Evolutionary conservation across 2,113 vertebrate species (phyloP).

Genomic region (Bubo bubo): DNA sequence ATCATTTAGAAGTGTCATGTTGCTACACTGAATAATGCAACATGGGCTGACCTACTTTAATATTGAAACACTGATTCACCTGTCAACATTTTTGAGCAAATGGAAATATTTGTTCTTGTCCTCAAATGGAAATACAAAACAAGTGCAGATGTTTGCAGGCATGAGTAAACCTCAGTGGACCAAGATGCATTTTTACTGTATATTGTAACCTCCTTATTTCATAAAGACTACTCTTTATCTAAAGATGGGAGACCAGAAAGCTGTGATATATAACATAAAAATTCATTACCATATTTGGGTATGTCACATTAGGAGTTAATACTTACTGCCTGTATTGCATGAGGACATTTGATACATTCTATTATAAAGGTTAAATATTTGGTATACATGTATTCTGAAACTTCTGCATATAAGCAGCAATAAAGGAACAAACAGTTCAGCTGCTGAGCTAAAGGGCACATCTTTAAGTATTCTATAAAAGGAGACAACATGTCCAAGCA

Average conservation of each 20-base stretch:
- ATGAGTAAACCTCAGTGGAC: background rate
- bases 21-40: conserved; percentile 36
- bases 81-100: conserved; percentile 15
- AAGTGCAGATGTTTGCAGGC: conserved; percentile 1
- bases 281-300: background rate
- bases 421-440: background rate
- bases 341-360: background rate
- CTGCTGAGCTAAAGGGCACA: background rate
- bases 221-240: background rate
- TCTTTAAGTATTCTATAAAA: background rate
- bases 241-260: background rate
- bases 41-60: background rate
- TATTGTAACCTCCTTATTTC: background rate
- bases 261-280: background rate
- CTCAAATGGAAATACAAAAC: background rate
- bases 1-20: background rate
- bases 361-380: background rate
- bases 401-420: background rate
- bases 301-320: background rate
- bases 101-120: conserved; percentile 27
- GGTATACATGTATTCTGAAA: background rate
- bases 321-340: background rate
- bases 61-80: conserved; percentile 7
- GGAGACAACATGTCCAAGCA: background rate
- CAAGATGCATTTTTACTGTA: background rate